phyloP scores from a whole-genome alignment of 2,888 invertebrate species.

The Drosophila lacicola region DNA sequence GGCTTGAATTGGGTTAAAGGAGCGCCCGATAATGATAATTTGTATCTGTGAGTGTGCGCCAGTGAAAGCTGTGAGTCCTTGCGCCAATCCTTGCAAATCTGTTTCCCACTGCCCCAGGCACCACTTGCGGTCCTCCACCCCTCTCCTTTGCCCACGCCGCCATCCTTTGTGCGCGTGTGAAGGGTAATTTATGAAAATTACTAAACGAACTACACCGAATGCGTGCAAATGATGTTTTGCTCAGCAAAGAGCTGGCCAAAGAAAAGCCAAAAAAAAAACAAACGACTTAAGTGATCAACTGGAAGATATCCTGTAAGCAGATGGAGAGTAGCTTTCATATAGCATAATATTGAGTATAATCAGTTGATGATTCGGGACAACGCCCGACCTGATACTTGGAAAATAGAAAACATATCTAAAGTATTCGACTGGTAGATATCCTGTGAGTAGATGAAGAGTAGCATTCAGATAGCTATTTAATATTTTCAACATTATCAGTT shows the following conservation, averaged over 20 bases:
- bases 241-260: slow-evolving; percentile 18
- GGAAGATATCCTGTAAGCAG: slow-evolving; percentile 3
- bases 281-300: not conserved
- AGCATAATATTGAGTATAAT: no score
- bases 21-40: slow-evolving; percentile 61
- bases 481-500: no score
- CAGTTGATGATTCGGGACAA: no score
- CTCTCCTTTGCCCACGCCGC: not conserved
- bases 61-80: slow-evolving; percentile 41
- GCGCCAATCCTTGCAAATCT: slow-evolving; percentile 24
- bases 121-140: not conserved
- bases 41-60: slow-evolving; percentile 26
- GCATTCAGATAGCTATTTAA: no score
- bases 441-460: no score
- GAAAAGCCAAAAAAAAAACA: slow-evolving; percentile 5
- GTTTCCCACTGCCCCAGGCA: slow-evolving; percentile 8
- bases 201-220: slow-evolving; percentile 72
- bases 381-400: no score
- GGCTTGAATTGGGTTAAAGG: slow-evolving; percentile 32
- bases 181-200: slow-evolving; percentile 80
- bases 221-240: slow-evolving; percentile 77
- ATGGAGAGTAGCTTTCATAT: not conserved
- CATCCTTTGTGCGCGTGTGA: slow-evolving; percentile 44
- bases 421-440: no score
- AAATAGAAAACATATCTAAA: no score